phyloP scores from a whole-genome alignment of 2,888 invertebrate species.

The Epistrophe eligans region DNA sequence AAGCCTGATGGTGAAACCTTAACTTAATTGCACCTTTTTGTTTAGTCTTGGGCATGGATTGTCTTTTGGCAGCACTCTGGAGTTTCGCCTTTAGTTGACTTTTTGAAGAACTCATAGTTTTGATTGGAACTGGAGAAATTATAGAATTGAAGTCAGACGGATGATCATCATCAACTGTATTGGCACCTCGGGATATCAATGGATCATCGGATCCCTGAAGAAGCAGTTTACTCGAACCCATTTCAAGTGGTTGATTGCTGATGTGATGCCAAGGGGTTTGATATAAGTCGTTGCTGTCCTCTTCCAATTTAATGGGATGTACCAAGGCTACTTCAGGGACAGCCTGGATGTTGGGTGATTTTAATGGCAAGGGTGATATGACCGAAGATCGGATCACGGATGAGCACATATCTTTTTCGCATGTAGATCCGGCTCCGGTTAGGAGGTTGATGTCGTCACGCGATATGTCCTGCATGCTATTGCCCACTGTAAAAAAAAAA shows the following conservation, averaged over 20 bases:
- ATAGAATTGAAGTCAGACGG: conserved; percentile 80
- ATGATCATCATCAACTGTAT: conserved; percentile 80
- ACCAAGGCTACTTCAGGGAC: conserved; percentile 50
- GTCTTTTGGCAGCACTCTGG: conserved; percentile 55
- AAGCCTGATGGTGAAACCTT: conserved; percentile 92
- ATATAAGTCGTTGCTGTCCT: conserved; percentile 58
- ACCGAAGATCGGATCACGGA: conserved; percentile 76
- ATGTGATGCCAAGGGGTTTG: conserved; percentile 68
- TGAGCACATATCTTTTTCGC: conserved; percentile 78
- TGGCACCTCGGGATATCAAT: conserved; percentile 83
- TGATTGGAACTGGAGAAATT: conserved; percentile 76
- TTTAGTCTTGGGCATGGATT: conserved; percentile 64
- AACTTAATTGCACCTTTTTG: conserved; percentile 87
- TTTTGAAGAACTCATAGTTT: conserved; percentile 53
- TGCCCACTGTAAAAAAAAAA: conserved; percentile 77
- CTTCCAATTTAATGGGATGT: conserved; percentile 61
- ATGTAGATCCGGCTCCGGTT: conserved; percentile 78
- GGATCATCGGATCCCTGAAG: conserved; percentile 84
- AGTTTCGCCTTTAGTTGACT: conserved; percentile 81
- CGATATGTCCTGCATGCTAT: conserved; percentile 83
- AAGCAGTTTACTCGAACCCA: conserved; percentile 79
- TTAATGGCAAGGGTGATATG: conserved; percentile 72
- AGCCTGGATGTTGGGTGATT: conserved; percentile 55
- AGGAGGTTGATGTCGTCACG: conserved; percentile 80
- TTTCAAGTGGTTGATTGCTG: conserved; percentile 65